Evolutionary conservation across 1,140 invertebrate species (phyloP), one percentile per base, ranked within the genome.

Genomic region (Zelostemma sp.): DNA sequence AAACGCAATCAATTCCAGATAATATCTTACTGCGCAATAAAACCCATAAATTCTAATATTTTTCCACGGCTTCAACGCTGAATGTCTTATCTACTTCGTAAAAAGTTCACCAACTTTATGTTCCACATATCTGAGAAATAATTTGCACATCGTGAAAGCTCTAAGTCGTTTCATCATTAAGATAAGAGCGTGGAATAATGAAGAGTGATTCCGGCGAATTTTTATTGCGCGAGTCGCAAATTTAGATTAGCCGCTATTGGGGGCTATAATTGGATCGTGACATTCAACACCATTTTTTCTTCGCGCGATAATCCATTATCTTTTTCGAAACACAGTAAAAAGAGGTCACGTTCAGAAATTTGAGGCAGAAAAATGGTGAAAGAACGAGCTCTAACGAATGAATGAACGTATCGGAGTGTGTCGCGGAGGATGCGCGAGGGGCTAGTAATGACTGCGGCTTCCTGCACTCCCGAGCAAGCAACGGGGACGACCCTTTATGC

Each of bases 401-500:
- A 79, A 75, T 78, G 73, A 75, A 76, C 63, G 79, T 80, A 80
- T 80, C 75, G 78, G 74, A 79, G 75, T 80, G 80, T 78, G 73
- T 78, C 79, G 73, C 66, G 73, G 76, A 76, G 76, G 76, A 78
- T 79, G 68, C 71, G 75, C 68, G 71, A 78, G 73, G 81, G 81
- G 76, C 69, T 64, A 73, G 75, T 83, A 83, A 83, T 83, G 81
- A 81, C 78, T 81, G 73, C 60, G 80, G 80, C 77, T 82, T 82
- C 80, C 80, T 82, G 80, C 77, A 71, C 77, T 73, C 62, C 63
- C 74, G 74, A 73, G n/a, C n/a, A n/a, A n/a, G n/a, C n/a, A n/a
- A 77, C 76, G 68, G 77, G 75, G 71, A 76, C 71, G 73, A 77
- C 75, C 73, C 64, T 61, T 61, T 49, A n/a, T 38, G 73, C 73